These are phyloP conservation scores for Cylloceria caligata DNA, from an alignment of 2,888 invertebrate genomes.

Conservation along the genomic window DNA sequence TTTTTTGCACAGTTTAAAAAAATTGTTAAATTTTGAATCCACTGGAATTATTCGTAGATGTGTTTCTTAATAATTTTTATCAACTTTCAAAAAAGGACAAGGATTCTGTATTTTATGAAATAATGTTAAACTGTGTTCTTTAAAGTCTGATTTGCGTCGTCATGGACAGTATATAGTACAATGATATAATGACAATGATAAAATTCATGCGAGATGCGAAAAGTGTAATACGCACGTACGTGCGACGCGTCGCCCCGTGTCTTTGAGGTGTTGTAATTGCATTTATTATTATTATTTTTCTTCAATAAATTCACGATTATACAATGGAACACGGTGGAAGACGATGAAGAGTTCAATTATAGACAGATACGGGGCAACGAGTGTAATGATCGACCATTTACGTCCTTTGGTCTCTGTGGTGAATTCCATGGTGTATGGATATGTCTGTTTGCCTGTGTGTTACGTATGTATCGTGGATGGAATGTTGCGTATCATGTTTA, in stretches of 20 bases:
- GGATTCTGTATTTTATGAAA: background rate
- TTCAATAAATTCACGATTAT: background rate
- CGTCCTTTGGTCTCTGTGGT: background rate
- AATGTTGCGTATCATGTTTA: conserved; percentile 21
- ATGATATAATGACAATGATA: conserved; percentile 63
- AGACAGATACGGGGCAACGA: conserved; percentile 19
- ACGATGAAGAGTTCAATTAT: background rate
- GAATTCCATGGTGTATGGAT: conserved; percentile 5
- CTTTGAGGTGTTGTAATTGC: conserved; percentile 18
- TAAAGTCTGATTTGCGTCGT: background rate
- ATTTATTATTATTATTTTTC: background rate
- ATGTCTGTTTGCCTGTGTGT: conserved; percentile 1
- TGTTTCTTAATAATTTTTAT: background rate
- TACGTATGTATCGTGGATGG: conserved; percentile 7
- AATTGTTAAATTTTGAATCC: background rate
- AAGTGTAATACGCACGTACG: conserved; percentile 47
- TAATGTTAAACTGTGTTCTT: background rate
- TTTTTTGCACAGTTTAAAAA: background rate
- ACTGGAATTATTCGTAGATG: background rate
- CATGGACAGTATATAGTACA: conserved; percentile 39
- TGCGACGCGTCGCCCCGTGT: conserved; percentile 38
- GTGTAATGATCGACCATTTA: conserved; percentile 27
- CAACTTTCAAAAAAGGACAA: background rate
- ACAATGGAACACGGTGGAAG: background rate
- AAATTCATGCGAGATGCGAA: conserved; percentile 63